Conservation (phyloP, 2,113 vertebrate genomes). For the Rhagologus leucostigma region DNA sequence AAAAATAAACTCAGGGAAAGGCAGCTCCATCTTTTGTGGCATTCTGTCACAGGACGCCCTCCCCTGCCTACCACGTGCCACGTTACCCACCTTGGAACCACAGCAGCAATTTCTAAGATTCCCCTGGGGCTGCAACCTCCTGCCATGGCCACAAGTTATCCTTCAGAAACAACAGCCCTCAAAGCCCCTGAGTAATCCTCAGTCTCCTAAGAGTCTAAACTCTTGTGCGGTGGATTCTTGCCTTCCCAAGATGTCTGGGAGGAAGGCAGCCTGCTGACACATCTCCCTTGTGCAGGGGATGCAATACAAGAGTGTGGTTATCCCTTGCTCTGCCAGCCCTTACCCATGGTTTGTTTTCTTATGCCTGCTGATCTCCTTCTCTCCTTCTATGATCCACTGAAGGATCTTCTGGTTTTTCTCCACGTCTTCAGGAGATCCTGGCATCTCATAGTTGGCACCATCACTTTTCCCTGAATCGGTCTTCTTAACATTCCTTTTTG, state of each 20-base stretch:
- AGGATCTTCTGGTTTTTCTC: slow-evolving; percentile 95
- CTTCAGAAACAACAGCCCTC: not conserved
- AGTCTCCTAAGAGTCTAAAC: not conserved
- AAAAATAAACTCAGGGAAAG: not conserved
- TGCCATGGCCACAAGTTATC: not conserved
- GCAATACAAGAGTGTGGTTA: not conserved
- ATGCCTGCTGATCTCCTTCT: slow-evolving; percentile 86
- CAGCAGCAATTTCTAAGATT: not conserved
- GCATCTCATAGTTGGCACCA: slow-evolving; percentile 73
- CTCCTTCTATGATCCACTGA: slow-evolving; percentile 97
- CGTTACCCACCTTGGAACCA: not conserved
- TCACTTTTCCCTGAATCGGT: slow-evolving; percentile 75
- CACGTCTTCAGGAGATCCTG: slow-evolving; percentile 80
- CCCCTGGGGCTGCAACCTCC: not conserved
- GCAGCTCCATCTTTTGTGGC: not conserved
- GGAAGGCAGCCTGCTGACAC: not conserved
- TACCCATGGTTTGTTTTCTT: slow-evolving; percentile 87
- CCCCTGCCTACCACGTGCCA: not conserved
- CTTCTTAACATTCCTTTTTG: slow-evolving; percentile 85
- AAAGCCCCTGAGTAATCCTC: rapidly evolving
- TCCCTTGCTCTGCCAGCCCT: not conserved
- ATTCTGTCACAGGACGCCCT: not conserved
- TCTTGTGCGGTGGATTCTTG: not conserved
- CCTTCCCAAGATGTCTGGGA: not conserved
- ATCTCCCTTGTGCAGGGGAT: not conserved